Conservation (phyloP, 2,113 vertebrate species). For the Phrynosoma blainvillii region DNA sequence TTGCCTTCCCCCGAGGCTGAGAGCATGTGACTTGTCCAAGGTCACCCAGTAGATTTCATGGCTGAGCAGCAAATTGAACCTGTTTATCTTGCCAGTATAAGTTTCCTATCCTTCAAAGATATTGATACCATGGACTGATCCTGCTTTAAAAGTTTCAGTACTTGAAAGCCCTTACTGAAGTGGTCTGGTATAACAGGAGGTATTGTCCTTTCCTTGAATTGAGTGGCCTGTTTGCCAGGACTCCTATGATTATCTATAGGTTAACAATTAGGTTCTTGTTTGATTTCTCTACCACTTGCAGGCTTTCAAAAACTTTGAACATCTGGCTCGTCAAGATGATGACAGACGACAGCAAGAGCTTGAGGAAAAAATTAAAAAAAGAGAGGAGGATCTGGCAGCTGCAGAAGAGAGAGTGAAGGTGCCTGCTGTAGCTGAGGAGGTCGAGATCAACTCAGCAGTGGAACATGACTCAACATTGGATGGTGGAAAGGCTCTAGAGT, state of each 20-base stretch:
- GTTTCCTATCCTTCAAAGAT: neutral
- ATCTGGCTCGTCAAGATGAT: slow-evolving; percentile 82
- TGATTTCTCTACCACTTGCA: slow-evolving; percentile 49
- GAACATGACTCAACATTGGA: slow-evolving; percentile 11
- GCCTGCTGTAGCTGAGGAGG: slow-evolving; percentile 72
- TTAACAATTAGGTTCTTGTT: neutral
- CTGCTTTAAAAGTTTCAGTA: neutral
- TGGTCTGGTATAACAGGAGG: too few species aligned
- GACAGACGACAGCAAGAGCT: slow-evolving; percentile 76
- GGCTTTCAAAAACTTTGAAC: slow-evolving; percentile 85
- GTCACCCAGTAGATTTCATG: too few species aligned
- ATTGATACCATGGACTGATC: neutral
- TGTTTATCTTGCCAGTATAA: too few species aligned
- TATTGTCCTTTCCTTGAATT: neutral
- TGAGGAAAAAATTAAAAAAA: slow-evolving; percentile 71
- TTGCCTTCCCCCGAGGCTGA: too few species aligned
- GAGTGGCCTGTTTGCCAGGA: neutral
- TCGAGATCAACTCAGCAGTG: slow-evolving; percentile 69
- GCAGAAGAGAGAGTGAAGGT: slow-evolving; percentile 44
- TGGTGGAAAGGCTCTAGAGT: neutral
- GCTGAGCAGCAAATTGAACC: too few species aligned
- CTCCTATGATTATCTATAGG: neutral
- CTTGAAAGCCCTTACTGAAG: neutral
- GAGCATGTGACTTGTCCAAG: too few species aligned
- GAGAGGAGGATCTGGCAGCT: slow-evolving; percentile 63